Evolutionary conservation across 2,113 vertebrate genomes (phyloP).

Genomic region (Pelmatolapia mariae): DNA sequence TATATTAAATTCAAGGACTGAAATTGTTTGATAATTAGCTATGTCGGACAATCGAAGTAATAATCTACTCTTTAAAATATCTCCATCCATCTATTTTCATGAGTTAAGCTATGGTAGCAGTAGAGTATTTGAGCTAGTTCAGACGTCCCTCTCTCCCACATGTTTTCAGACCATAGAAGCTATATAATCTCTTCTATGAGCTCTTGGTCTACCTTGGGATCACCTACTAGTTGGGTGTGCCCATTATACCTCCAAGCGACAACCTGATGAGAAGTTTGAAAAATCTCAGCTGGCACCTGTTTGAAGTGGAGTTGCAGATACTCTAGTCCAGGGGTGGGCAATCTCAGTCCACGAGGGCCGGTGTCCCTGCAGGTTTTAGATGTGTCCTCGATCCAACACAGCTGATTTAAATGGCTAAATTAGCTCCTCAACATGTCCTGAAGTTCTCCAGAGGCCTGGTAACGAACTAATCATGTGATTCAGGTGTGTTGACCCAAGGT

Average conservation of each 20-base stretch:
- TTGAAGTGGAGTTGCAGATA: neutral
- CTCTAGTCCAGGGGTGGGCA: no score
- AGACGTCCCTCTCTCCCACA: neutral
- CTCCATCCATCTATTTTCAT: neutral
- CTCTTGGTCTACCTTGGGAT: neutral
- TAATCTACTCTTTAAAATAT: neutral
- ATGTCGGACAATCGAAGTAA: neutral
- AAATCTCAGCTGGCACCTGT: neutral
- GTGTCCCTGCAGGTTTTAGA: no score
- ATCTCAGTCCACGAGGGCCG: no score
- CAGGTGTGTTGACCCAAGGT: no score
- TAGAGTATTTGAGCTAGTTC: neutral
- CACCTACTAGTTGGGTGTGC: neutral
- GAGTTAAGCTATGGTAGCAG: neutral
- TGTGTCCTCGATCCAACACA: no score
- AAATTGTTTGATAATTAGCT: neutral
- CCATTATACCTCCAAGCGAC: neutral
- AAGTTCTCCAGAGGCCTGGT: no score
- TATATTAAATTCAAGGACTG: neutral
- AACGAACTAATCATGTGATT: no score
- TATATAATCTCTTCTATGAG: neutral
- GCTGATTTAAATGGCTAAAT: no score
- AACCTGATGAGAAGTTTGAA: neutral
- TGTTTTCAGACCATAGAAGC: neutral
- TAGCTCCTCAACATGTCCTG: no score